These are phyloP conservation scores for Trimorus sp. DNA, from an alignment of 2,888 invertebrate species.

Conservation along the genomic window DNA sequence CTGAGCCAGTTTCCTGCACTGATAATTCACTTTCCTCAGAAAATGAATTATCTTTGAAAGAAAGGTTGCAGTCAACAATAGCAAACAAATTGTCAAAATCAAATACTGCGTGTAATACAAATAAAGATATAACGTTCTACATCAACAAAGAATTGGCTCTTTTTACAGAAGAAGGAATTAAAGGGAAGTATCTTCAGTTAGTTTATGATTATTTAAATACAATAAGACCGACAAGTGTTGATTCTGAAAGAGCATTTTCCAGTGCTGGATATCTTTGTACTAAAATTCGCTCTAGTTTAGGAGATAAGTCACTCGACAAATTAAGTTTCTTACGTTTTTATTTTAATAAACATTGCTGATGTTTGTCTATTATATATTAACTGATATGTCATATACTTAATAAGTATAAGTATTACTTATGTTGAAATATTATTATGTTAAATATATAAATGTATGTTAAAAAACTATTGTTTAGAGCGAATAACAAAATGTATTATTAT, in stretches of 20 bases:
- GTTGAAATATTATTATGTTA: conserved; percentile 18
- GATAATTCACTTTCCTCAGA: conserved; percentile 11
- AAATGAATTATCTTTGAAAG: conserved; percentile 26
- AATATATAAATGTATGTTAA: conserved; percentile 13
- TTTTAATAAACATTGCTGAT: conserved; percentile 24
- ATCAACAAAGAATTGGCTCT: conserved; percentile 17
- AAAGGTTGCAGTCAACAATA: conserved; percentile 10
- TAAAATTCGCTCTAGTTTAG: conserved; percentile 34
- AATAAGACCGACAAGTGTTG: conserved; percentile 35
- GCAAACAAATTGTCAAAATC: conserved; percentile 18
- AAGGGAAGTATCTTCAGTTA: conserved; percentile 33
- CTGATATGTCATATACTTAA: conserved; percentile 14
- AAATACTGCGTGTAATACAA: conserved; percentile 2
- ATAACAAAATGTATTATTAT: conserved; percentile 29
- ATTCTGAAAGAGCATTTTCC: conserved; percentile 36
- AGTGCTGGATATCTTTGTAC: conserved; percentile 31
- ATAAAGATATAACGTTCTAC: conserved; percentile 9
- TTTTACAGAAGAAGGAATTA: conserved; percentile 31
- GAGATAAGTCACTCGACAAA: conserved; percentile 17
- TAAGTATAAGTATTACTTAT: too few species aligned
- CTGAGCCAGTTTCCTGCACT: not conserved
- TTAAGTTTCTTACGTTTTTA: conserved; percentile 29
- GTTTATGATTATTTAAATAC: conserved; percentile 31
- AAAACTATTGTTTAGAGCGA: not conserved
- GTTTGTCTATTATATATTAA: conserved; percentile 13